Evolutionary conservation across 92 coral and sea anemone species (phyloP).

Genomic region (Galaxea fascicularis): DNA sequence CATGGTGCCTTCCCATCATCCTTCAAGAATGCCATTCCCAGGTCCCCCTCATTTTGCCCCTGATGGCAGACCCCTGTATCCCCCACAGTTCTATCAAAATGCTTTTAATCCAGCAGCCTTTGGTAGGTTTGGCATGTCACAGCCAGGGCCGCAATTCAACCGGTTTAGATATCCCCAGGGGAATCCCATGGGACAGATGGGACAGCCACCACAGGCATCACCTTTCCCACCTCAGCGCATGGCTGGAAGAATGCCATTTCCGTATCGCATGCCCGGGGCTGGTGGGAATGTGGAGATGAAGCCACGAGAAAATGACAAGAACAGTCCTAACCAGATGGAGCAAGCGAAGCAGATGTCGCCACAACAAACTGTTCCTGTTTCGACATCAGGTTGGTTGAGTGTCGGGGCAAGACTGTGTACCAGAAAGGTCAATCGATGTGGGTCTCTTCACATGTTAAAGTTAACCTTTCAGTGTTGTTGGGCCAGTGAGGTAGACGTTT

Average conservation of each 20-base stretch:
- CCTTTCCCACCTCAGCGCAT: conserved; percentile 69
- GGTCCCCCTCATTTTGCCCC: conserved; percentile 81
- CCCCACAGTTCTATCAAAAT: conserved; percentile 92
- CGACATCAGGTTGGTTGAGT: conserved; percentile 74
- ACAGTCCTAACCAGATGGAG: conserved; percentile 45
- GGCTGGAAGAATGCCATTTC: conserved; percentile 77
- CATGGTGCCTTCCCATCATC: conserved; percentile 70
- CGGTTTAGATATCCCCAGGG: conserved; percentile 72
- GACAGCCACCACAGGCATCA: conserved; percentile 40
- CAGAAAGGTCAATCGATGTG: too few relatives aligned
- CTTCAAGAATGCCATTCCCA: conserved; percentile 75
- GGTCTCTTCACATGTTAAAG: too few relatives aligned
- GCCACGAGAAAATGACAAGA: conserved; percentile 47
- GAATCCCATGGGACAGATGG: conserved; percentile 65
- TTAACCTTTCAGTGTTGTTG: too few relatives aligned
- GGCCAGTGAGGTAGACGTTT: too few relatives aligned
- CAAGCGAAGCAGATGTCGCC: conserved; percentile 58
- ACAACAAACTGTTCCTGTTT: conserved; percentile 72
- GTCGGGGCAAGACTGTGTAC: not conserved
- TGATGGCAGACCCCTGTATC: conserved; percentile 85
- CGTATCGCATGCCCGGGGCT: conserved; percentile 59
- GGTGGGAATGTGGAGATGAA: conserved; percentile 36
- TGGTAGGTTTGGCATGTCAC: conserved; percentile 71
- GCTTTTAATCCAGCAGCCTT: conserved; percentile 78
- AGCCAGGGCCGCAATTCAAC: conserved; percentile 73